These are phyloP conservation scores for Anoplophora glabripennis DNA, from an alignment of 1,140 invertebrate genomes.

Conservation along the genomic window DNA sequence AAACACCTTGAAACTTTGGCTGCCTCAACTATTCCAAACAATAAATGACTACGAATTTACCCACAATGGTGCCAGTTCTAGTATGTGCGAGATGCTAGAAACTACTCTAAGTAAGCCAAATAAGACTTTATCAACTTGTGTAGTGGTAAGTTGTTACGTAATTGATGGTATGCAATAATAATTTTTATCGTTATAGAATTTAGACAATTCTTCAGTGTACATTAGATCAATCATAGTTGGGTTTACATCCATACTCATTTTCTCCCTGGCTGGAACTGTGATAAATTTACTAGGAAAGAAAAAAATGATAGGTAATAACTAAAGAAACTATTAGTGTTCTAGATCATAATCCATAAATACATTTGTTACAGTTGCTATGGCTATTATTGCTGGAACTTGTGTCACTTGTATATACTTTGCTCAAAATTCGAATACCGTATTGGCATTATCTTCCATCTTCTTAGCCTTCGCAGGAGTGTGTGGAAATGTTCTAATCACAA, in stretches of 20 bases:
- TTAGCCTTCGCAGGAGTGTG: conserved; percentile 21
- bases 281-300: conserved; percentile 24
- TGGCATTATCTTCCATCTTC: conserved; percentile 22
- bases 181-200: conserved; percentile 11
- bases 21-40: conserved; percentile 16
- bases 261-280: conserved; percentile 7
- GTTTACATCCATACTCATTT: not conserved
- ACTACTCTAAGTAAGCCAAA: conserved; percentile 6
- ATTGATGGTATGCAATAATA: not conserved
- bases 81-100: conserved; percentile 18
- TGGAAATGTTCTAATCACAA: conserved; percentile 24
- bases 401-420: conserved; percentile 27
- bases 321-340: not conserved
- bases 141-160: not conserved
- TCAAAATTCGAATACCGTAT: conserved; percentile 15
- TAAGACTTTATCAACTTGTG: not conserved
- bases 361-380: conserved; percentile 15
- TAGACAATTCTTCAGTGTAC: conserved; percentile 18
- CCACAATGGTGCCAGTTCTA: conserved; percentile 6
- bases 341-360: not conserved
- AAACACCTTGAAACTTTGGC: conserved; percentile 11
- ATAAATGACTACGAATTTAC: conserved; percentile 14
- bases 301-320: conserved; percentile 7
- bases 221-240: conserved; percentile 23
- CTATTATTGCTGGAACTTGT: conserved; percentile 17